A percentile compares a stretch with the other conserved stretches of the same genome.
Conservation (phyloP, 2,113 vertebrate genomes). For the Anguilla japonica region DNA sequence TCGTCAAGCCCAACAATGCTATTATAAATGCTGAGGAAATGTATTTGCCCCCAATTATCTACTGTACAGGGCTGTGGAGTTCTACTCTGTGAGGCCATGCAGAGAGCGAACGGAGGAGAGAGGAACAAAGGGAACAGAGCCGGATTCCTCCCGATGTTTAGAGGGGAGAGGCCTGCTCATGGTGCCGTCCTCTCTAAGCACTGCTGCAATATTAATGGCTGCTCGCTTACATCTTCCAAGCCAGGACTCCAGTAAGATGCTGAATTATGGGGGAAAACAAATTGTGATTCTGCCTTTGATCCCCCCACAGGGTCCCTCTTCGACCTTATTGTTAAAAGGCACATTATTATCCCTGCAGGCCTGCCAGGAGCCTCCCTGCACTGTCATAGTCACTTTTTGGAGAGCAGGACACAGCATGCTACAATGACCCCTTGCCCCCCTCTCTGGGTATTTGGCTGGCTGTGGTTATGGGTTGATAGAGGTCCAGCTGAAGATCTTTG, state of each 20-base stretch:
- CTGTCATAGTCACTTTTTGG: neutral
- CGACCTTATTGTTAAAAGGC: slow-evolving; percentile 10
- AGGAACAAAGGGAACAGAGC: slow-evolving; percentile 22
- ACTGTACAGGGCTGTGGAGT: neutral
- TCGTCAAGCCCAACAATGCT: neutral
- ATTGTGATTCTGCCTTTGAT: slow-evolving; percentile 13
- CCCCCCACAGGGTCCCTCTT: neutral
- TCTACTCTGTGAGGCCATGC: neutral
- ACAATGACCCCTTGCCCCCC: neutral
- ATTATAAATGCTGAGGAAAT: neutral
- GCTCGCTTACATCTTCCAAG: neutral
- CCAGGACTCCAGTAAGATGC: slow-evolving; percentile 27
- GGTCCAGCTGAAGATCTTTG: neutral
- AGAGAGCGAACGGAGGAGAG: neutral
- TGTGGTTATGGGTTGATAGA: neutral
- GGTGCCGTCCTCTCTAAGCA: slow-evolving; percentile 7
- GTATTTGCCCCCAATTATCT: neutral
- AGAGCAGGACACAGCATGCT: neutral
- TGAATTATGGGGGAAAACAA: slow-evolving; percentile 29
- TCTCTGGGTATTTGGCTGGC: neutral
- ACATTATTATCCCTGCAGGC: neutral
- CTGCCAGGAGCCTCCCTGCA: neutral
- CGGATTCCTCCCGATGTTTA: slow-evolving; percentile 26
- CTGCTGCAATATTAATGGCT: slow-evolving; percentile 32
- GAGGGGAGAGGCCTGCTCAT: slow-evolving; percentile 12